Evolutionary conservation across 2,113 vertebrate genomes (phyloP), one percentile per base, ranked within the genome.

Genomic region (Polyodon spathula): DNA sequence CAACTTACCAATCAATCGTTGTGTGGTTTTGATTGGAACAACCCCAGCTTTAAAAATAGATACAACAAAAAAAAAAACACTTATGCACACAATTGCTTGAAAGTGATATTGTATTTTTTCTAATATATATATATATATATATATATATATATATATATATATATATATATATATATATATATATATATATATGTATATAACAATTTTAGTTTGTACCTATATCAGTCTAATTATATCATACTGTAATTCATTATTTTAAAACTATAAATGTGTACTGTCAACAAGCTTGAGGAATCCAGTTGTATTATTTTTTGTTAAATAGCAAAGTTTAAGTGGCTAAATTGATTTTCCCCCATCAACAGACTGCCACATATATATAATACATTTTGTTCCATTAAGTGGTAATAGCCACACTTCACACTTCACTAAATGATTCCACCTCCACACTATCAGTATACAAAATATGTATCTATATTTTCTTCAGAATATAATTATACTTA

Each of bases 1-100:
- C 51, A 64, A 80, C 82, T 79, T 71, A 85, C 84, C 84, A 84
- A 61, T 87, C 76, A 66, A 84, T 87, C 0, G 7, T 60, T 53
- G 70, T 82, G 67, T 76, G 73, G 67, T 73, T 87, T 69, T 77
- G 77, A 62, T 27, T 64, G 56, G 68, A 62, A 66, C 71, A 83
- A 41, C 58, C 71, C 51, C 63, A 40, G 56, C 85, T 87, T 87
- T 51, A 27, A 46, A 55, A 63, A 54, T 17, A 41, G n/a, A 65
- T 51, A 61, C 37, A 62, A 14, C 17, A 37, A 59, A 52, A 17
- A 9, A n/a, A 51, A 17, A 58, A 48, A 42, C 8, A 12, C 11
- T 48, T 37, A n/a, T 8, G 46, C 44, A 60, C 58, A 50, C n/a
- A 14, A 12, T 39, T 50, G 44, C 58, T 4, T 3, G 27, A 14